Base-by-base conservation (phyloP, 2,888 invertebrate genomes). In the Mystacides longicornis region DNA sequence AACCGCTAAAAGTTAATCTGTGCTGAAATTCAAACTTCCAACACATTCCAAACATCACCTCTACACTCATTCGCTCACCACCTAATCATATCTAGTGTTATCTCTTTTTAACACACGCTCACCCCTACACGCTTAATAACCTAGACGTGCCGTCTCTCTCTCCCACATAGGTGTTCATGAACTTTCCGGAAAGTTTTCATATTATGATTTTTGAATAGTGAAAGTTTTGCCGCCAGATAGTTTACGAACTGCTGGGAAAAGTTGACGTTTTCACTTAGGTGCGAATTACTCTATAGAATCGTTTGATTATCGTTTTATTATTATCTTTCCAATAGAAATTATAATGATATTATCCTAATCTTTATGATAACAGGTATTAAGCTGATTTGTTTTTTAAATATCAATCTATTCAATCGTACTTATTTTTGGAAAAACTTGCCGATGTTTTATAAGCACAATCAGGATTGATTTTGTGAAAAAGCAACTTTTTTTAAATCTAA, bases 1-100 rank as follows among this genome's bases (percentile, higher is more conserved):
- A 48, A 48, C 48, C 48, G 48, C 48, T 23, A 18, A 23, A 20
- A 48, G 48, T 54, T 31, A 49, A 49, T 47, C 49, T 16, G 23
- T 22, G 54, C 49, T 21, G 45, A 54, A 54, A 37, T 54, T 54
- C 20, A 18, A 54, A 37, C 23, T 18, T 37, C 43, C 49, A 49
- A 27, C 54, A 45, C 49, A 54, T 54, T 54, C 50, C 54, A 27
- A 5, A 37, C 37, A 37, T 14, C 37, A 37, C 37, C 37, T 37
- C 37, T 37, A 14, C 37, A n/a, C 14, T 3, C 14, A n/a, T 14
- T 16, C 37, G 16, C 37, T 16, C 37, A 37, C 37, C n/a, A 37
- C 14, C n/a, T 27, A 11, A 7, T 7, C 11, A 11, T 27, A 27
- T 27, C 7, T 27, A 27, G 5, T 5, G 7, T 7, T 27, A 5